These are phyloP conservation scores for Chrysopilus asiliformis DNA, from an alignment of 2,888 invertebrate species.

Conservation along the genomic window DNA sequence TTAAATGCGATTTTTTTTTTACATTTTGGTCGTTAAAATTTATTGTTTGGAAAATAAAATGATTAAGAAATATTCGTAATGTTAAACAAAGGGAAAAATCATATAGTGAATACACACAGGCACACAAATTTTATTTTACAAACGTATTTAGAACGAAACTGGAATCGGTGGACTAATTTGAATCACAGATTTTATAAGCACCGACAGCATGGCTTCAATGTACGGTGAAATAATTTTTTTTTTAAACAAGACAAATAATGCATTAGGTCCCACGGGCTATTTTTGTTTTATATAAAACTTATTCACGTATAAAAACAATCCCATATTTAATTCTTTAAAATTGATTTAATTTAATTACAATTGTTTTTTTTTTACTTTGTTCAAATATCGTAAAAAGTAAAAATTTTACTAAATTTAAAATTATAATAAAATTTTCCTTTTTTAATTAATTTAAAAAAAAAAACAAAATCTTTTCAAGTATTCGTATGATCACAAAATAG, in stretches of 20 bases:
- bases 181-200: conserved; percentile 14
- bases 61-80: too few relatives aligned
- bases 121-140: too few relatives aligned
- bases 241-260: conserved; percentile 9
- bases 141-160: too few relatives aligned
- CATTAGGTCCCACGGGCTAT: conserved; percentile 10
- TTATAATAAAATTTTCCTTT: conserved; percentile 1
- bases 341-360: background rate
- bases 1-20: too few relatives aligned
- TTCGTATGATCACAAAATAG: background rate
- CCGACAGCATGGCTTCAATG: conserved; percentile 6
- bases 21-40: too few relatives aligned
- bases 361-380: background rate
- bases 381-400: background rate
- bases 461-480: background rate
- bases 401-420: background rate
- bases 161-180: conserved; percentile 14
- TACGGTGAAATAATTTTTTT: conserved; percentile 4
- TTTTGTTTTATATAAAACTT: conserved; percentile 1
- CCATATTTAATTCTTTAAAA: background rate
- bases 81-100: too few relatives aligned
- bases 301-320: background rate
- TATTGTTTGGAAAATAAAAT: too few relatives aligned
- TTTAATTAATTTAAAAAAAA: background rate
- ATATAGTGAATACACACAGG: too few relatives aligned